These are phyloP conservation scores for Synergus umbraculus DNA, from an alignment of 2,888 invertebrate species.

Conservation along the genomic window DNA sequence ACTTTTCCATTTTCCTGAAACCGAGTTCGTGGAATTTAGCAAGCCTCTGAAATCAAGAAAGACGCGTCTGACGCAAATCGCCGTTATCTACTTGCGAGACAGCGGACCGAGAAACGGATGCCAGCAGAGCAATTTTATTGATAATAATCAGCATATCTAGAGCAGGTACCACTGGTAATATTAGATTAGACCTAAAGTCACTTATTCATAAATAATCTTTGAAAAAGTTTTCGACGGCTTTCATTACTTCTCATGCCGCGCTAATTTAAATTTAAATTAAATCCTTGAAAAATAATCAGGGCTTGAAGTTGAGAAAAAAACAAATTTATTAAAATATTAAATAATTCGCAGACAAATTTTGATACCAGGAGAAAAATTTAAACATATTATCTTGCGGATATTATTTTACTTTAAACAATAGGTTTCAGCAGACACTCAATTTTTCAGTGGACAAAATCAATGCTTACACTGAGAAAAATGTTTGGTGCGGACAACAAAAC, in stretches of 20 bases:
- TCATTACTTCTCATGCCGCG: background rate
- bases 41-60: constrained; percentile 27
- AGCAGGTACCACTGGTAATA: background rate
- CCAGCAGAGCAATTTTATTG: constrained; percentile 5
- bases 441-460: too few species aligned
- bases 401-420: too few species aligned
- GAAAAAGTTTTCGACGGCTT: background rate
- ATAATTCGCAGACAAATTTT: background rate
- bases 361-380: too few species aligned
- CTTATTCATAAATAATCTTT: background rate
- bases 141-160: constrained; percentile 22
- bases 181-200: background rate
- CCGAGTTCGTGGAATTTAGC: constrained; percentile 10
- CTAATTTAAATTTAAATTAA: background rate
- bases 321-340: background rate
- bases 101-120: constrained; percentile 22
- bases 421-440: too few species aligned
- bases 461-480: too few species aligned
- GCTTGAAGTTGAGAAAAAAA: background rate
- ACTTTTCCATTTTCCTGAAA: background rate
- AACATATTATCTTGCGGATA: too few species aligned
- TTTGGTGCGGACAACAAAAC: too few species aligned
- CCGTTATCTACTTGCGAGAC: constrained; percentile 28
- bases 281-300: too few species aligned
- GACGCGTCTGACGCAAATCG: constrained; percentile 12